phyloP scores from a whole-genome alignment of 2,113 vertebrate genomes.

The Callopanchax toddi region DNA sequence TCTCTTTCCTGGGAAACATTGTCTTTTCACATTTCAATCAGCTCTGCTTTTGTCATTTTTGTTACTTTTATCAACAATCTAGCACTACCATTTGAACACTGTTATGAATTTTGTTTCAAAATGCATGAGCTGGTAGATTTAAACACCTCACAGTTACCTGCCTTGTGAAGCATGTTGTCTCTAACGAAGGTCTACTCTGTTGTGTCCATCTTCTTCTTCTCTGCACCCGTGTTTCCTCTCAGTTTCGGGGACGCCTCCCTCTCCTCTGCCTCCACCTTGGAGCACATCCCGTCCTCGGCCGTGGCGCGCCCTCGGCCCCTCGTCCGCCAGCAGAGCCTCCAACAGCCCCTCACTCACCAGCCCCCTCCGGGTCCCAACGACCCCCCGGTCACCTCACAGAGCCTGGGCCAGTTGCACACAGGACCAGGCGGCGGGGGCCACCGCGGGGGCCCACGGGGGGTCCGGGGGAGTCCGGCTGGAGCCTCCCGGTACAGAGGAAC shows the following conservation, averaged over 20 bases:
- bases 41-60: conserved; percentile 36
- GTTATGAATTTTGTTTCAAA: not conserved
- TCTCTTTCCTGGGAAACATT: conserved; percentile 8
- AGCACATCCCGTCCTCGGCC: conserved; percentile 94
- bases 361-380: conserved; percentile 89
- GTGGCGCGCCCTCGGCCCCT: conserved; percentile 92
- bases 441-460: conserved; percentile 88
- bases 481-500: conserved; percentile 86
- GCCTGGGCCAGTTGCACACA: conserved; percentile 93
- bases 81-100: not conserved
- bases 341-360: conserved; percentile 96
- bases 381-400: conserved; percentile 97
- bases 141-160: conserved; percentile 43
- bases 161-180: conserved; percentile 71
- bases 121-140: not conserved
- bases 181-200: conserved; percentile 53
- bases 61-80: not conserved
- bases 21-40: conserved; percentile 28
- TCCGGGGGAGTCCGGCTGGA: conserved; percentile 89
- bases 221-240: conserved; percentile 50
- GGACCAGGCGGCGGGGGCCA: conserved; percentile 81
- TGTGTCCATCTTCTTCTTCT: conserved; percentile 39
- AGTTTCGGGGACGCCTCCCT: conserved; percentile 97
- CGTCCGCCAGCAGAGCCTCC: conserved; percentile 96
- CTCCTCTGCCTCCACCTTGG: conserved; percentile 95